Percentiles rank a stretch among this genome's conserved stretches.
Evolutionary conservation across 2,113 vertebrate genomes (phyloP).

Genomic region (Halcyon malimbica): DNA sequence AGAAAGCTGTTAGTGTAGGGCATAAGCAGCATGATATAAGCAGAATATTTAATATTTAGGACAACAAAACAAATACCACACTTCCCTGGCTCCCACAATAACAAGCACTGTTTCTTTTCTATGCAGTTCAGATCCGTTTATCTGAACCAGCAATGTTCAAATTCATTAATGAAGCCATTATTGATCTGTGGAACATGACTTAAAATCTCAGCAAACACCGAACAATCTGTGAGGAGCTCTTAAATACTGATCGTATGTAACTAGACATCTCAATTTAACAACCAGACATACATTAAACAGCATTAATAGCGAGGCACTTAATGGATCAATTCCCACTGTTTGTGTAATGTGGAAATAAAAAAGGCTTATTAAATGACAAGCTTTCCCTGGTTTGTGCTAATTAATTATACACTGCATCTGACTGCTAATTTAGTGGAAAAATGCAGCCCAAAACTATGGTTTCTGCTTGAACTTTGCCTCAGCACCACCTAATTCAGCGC

Average conservation of each 20-base stretch:
- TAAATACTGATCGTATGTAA: constrained; percentile 79
- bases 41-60: constrained; percentile 53
- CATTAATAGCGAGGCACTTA: constrained; percentile 91
- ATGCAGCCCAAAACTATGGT: constrained; percentile 86
- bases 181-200: constrained; percentile 78
- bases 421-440: constrained; percentile 93
- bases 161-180: constrained; percentile 78
- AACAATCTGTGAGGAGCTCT: constrained; percentile 76
- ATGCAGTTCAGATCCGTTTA: not conserved
- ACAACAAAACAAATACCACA: not conserved
- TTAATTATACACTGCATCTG: constrained; percentile 90
- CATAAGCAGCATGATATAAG: constrained; percentile 5
- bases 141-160: constrained; percentile 57
- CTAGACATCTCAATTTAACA: constrained; percentile 87
- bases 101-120: constrained; percentile 5
- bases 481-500: constrained; percentile 86
- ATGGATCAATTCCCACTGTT: constrained; percentile 94
- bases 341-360: constrained; percentile 88
- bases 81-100: not conserved
- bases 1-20: not conserved
- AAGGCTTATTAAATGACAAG: constrained; percentile 96
- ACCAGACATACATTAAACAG: constrained; percentile 90
- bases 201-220: constrained; percentile 78
- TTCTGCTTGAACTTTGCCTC: constrained; percentile 92
- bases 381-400: constrained; percentile 92